Conservation (phyloP, 2,797 vertebrate genomes). For the Lindbergichthys nudifrons region DNA sequence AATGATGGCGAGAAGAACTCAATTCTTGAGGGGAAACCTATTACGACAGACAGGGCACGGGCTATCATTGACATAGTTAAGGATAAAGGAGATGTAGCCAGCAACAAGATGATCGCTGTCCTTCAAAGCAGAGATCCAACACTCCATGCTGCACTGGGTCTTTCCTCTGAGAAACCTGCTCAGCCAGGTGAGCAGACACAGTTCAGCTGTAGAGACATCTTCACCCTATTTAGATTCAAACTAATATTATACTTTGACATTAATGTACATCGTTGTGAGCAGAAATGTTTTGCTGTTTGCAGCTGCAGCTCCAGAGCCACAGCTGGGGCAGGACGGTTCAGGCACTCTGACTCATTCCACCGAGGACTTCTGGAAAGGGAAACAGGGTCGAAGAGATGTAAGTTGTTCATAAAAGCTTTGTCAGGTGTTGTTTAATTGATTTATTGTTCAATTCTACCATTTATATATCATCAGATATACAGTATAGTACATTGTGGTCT, state of each 20-base stretch:
- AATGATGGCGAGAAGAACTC: constrained; percentile 65
- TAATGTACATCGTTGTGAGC: background rate
- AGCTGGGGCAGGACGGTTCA: rapidly evolving
- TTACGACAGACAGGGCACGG: constrained; percentile 62
- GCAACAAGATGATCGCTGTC: constrained; percentile 53
- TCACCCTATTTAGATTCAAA: background rate
- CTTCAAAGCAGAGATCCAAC: constrained; percentile 30
- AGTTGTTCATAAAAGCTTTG: constrained; percentile 21
- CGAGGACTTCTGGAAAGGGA: constrained; percentile 30
- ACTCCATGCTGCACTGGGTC: constrained; percentile 28
- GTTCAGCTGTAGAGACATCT: background rate
- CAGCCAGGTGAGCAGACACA: constrained; percentile 29
- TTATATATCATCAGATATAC: background rate
- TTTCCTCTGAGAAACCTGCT: background rate
- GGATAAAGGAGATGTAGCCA: constrained; percentile 75
- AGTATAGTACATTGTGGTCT: background rate
- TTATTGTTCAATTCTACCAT: background rate
- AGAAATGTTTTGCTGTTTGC: background rate
- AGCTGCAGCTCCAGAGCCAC: constrained; percentile 25
- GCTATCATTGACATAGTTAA: constrained; percentile 70
- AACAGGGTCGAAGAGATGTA: constrained; percentile 16
- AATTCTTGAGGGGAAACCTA: background rate
- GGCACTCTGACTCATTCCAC: background rate
- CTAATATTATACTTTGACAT: background rate
- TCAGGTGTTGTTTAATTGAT: background rate